Conservation (phyloP, 2,797 vertebrate species). For the Tolypeutes matacus region DNA sequence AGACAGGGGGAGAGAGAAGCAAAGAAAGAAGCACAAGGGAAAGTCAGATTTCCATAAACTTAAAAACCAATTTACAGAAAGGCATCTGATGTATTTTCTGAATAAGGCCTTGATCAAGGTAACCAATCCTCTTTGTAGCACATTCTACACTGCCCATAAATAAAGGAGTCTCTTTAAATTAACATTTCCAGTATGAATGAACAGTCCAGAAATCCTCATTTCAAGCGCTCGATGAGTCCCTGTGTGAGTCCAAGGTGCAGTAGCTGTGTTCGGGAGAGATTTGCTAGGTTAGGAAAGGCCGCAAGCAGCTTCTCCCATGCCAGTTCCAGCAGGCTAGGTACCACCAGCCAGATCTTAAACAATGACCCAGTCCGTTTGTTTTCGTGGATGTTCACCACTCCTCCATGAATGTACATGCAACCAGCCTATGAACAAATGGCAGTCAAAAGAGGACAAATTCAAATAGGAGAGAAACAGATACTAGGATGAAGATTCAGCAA, state of each 20-base stretch:
- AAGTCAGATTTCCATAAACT: slow-evolving; percentile 79
- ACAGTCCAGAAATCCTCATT: slow-evolving; percentile 88
- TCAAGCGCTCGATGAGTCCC: slow-evolving; percentile 97
- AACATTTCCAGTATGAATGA: slow-evolving; percentile 72
- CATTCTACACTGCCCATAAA: slow-evolving; percentile 86
- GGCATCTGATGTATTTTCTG: slow-evolving; percentile 93
- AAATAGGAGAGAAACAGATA: slow-evolving; percentile 1
- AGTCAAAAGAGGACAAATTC: slow-evolving; percentile 47
- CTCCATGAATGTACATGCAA: slow-evolving; percentile 99
- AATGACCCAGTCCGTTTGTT: slow-evolving; percentile 98
- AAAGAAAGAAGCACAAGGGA: slow-evolving; percentile 66
- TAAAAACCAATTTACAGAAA: slow-evolving; percentile 82
- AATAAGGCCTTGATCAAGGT: slow-evolving; percentile 91
- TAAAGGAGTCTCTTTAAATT: slow-evolving; percentile 81
- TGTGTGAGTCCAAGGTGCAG: slow-evolving; percentile 98
- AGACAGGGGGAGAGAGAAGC: slow-evolving; percentile 31
- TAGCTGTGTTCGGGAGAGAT: slow-evolving; percentile 93
- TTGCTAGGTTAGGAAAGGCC: slow-evolving; percentile 93
- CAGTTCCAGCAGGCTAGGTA: slow-evolving; percentile 97
- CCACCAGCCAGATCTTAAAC: slow-evolving; percentile 98
- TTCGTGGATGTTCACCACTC: slow-evolving; percentile 98
- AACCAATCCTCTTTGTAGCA: slow-evolving; percentile 81
- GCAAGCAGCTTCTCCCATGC: slow-evolving; percentile 97
- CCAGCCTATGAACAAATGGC: slow-evolving; percentile 90
- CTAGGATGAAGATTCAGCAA: neutral